Evolutionary conservation across 2,113 vertebrate genomes (phyloP), one percentile per base, ranked within the genome.

Genomic region (Cyprinus carpio): DNA sequence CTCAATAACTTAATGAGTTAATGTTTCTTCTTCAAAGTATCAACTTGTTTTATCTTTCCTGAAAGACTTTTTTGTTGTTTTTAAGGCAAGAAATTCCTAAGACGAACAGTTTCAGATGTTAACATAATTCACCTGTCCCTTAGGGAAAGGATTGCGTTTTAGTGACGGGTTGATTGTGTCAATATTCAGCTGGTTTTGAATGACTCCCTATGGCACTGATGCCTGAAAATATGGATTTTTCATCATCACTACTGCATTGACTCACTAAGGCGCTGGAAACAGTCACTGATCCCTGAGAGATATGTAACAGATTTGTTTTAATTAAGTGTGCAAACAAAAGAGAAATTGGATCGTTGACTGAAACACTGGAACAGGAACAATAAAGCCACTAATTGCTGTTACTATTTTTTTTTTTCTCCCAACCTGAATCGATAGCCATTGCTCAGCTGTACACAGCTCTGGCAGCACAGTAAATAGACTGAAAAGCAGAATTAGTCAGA

Each of bases 281-380:
- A 43, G 75, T 91, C 92, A 89, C 90, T 92, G 91, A 94, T 93
- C 90, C 89, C 90, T 90, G 87, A 92, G 93, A 93, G 93, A 94
- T 94, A 93, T 94, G 93, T 92, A 94, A 92, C 93, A 92, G 93
- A 95, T 95, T 95, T 94, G 93, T 95, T 94, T 94, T 94, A 95
- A 95, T 95, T 95, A 95, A 93, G 93, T 94, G 92, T 93, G 94
- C 92, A 93, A 92, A 94, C 92, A 90, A 91, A 91, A 92, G 93
- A 92, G 93, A 94, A 93, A 95, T 93, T 93, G 92, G 92, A 94
- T 94, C 91, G 88, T 92, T 91, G 91, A 92, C 90, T 94, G 92
- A 94, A 93, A 90, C 90, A 92, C 87, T 94, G 91, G 89, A 92
- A 91, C 92, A 87, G 81, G 90, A 92, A 91, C 90, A 91, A 92